phyloP scores from a whole-genome alignment of 64 coral and sea anemone species.

The Stylophora pistillata region DNA sequence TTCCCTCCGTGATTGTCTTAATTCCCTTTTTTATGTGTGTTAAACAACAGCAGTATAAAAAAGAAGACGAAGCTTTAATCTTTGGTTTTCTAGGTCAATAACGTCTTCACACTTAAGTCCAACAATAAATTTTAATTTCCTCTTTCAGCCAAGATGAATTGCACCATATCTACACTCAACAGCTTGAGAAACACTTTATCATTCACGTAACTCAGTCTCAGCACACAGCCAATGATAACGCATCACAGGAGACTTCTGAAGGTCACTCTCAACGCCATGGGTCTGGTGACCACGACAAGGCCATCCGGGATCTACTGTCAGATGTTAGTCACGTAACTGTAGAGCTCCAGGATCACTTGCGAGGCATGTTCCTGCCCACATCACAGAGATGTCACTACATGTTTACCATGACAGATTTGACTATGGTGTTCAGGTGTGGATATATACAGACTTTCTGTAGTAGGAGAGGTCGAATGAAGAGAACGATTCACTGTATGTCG shows the following conservation, averaged over 20 bases:
- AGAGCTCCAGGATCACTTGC: constrained; percentile 89
- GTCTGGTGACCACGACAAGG: constrained; percentile 67
- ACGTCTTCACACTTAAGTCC: too few relatives aligned
- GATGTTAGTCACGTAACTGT: constrained; percentile 71
- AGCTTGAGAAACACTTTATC: constrained; percentile 92
- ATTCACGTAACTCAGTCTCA: constrained; percentile 64
- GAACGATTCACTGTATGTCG: too few relatives aligned
- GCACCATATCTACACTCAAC: constrained; percentile 86
- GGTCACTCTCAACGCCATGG: constrained; percentile 47
- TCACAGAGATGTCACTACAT: constrained; percentile 98
- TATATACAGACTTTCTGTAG: too few relatives aligned
- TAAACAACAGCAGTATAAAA: too few relatives aligned
- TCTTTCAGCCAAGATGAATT: constrained; percentile 70
- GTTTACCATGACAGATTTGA: constrained; percentile 96
- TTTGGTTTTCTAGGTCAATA: not conserved
- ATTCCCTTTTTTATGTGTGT: not conserved
- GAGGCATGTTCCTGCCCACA: constrained; percentile 90
- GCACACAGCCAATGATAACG: constrained; percentile 42
- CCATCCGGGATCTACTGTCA: constrained; percentile 73
- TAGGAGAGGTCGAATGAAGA: too few relatives aligned
- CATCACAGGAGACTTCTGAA: constrained; percentile 61
- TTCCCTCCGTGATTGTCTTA: not conserved
- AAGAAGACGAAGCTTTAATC: too few relatives aligned
- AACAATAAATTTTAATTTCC: not conserved
- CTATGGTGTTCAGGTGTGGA: constrained; percentile 94